Conservation (phyloP, 2,888 invertebrate genomes). For the Mythimna pallens region DNA sequence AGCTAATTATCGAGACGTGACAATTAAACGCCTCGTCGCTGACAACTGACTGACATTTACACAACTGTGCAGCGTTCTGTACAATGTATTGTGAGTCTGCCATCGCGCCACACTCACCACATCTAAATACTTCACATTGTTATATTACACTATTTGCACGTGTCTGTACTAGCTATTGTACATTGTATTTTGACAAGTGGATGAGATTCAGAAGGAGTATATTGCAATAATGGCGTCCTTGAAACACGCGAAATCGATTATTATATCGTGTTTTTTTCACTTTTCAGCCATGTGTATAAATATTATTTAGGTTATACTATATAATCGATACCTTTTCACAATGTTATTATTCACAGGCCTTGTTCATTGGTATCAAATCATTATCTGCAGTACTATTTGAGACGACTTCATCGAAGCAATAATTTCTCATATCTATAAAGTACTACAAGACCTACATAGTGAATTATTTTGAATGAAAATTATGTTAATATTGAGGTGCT, state of each 20-base stretch:
- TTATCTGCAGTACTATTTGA: background rate
- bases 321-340: background rate
- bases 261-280: background rate
- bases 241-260: conserved; percentile 13
- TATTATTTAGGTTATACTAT: background rate
- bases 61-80: conserved; percentile 69
- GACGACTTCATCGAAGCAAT: background rate
- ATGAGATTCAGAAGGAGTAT: conserved; percentile 8
- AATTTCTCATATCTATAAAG: background rate
- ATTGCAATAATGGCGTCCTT: conserved; percentile 16
- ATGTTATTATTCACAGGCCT: too few relatives aligned
- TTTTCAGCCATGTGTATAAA: background rate
- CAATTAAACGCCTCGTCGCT: conserved; percentile 42
- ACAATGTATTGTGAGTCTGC: conserved; percentile 10
- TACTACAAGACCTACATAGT: conserved; percentile 4
- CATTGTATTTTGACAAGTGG: conserved; percentile 51
- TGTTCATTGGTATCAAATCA: background rate
- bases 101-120: conserved; percentile 11
- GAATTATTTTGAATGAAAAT: background rate
- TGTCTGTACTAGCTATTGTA: conserved; percentile 19
- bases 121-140: conserved; percentile 11
- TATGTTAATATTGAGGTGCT: conserved; percentile 8
- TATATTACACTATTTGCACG: conserved; percentile 5
- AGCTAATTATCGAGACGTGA: conserved; percentile 47
- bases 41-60: conserved; percentile 78